Conservation (phyloP, 2,797 vertebrate genomes). For the Amniataba percoides region DNA sequence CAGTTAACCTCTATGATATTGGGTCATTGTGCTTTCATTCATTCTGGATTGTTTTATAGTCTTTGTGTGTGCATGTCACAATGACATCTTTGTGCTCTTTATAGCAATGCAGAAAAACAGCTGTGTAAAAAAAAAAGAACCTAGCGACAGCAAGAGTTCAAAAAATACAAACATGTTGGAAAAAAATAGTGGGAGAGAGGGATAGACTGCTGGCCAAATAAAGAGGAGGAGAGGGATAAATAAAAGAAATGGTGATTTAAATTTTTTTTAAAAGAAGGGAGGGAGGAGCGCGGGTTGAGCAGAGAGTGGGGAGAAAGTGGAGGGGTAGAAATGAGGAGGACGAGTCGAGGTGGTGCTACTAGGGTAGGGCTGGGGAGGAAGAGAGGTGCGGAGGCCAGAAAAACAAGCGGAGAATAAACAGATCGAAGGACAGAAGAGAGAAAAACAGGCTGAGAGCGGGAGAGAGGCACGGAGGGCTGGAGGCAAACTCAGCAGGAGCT, state of each 20-base stretch:
- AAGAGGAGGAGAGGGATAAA: background rate
- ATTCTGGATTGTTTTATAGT: background rate
- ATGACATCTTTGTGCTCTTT: slow-evolving; percentile 1
- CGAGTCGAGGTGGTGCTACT: slow-evolving; percentile 16
- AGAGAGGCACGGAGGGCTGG: slow-evolving; percentile 58
- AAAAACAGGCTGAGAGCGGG: slow-evolving; percentile 69
- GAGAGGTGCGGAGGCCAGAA: slow-evolving; percentile 64
- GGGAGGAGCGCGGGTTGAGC: background rate
- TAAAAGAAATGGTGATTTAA: background rate
- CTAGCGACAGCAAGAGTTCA: background rate
- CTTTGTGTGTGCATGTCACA: background rate
- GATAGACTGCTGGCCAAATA: background rate
- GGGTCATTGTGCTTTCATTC: background rate
- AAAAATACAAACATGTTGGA: background rate
- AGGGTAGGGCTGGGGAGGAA: slow-evolving; percentile 25
- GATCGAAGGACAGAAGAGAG: slow-evolving; percentile 70
- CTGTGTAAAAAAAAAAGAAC: background rate
- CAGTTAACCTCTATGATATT: background rate
- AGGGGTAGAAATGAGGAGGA: slow-evolving; percentile 10
- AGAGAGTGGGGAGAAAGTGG: slow-evolving; percentile 3
- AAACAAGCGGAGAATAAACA: slow-evolving; percentile 79
- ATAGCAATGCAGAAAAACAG: background rate
- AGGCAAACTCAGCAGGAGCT: slow-evolving; percentile 73
- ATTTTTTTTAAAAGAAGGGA: background rate
- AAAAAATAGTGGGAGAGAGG: slow-evolving; percentile 4